Evolutionary conservation across 2,888 invertebrate species (phyloP).

Genomic region (Polydrusus cervinus): DNA sequence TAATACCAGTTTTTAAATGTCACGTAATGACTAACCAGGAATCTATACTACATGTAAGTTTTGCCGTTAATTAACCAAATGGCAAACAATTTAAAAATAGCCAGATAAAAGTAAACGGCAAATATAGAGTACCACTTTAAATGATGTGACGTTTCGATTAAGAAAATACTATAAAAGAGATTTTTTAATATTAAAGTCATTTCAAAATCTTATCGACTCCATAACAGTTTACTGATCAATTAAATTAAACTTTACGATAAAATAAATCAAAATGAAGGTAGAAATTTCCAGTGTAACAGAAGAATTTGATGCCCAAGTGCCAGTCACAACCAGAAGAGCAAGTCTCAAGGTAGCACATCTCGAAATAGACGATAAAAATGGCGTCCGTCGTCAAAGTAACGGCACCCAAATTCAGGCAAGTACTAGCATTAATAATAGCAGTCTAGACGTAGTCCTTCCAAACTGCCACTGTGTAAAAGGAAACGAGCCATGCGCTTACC

Average conservation of each 20-base stretch:
- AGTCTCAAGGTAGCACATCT: constrained; percentile 9
- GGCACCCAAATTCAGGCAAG: background rate
- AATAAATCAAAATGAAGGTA: constrained; percentile 12
- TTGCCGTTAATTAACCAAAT: background rate
- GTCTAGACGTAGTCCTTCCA: constrained; percentile 12
- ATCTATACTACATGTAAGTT: too few species aligned
- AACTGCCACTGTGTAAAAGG: constrained; percentile 35
- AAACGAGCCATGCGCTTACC: constrained; percentile 22
- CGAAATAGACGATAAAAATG: background rate
- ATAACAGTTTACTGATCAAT: background rate
- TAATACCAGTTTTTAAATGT: background rate
- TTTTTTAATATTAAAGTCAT: background rate
- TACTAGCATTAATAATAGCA: background rate
- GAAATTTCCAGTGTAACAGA: constrained; percentile 10
- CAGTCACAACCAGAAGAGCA: constrained; percentile 2
- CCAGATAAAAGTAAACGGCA: background rate
- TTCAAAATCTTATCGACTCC: background rate
- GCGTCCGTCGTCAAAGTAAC: background rate
- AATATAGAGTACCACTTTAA: constrained; percentile 5
- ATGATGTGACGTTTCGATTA: background rate
- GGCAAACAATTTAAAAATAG: constrained; percentile 1
- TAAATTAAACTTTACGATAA: background rate
- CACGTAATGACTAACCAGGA: background rate
- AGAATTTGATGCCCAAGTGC: constrained; percentile 16
- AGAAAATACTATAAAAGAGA: constrained; percentile 3